These are phyloP conservation scores for Acronicta aceris DNA, from an alignment of 2,888 invertebrate species.

Conservation along the genomic window DNA sequence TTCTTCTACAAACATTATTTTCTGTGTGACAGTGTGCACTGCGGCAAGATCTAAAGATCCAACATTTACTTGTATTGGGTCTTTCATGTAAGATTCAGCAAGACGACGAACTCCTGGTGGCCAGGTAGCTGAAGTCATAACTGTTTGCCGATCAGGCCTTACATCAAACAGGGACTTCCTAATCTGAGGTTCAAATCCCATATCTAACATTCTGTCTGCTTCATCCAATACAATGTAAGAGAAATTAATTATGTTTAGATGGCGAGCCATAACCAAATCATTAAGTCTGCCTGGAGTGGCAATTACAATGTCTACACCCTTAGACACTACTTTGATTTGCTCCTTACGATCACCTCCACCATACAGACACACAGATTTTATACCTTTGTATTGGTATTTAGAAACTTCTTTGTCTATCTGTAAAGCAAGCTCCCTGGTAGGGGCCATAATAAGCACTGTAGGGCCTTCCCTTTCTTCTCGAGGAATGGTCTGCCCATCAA, in stretches of 20 bases:
- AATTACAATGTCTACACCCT: slow-evolving; percentile 98
- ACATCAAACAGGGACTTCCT: slow-evolving; percentile 94
- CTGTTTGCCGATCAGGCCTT: slow-evolving; percentile 97
- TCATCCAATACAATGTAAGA: slow-evolving; percentile 98
- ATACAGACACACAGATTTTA: slow-evolving; percentile 96
- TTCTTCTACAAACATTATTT: slow-evolving; percentile 93
- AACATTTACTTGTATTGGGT: slow-evolving; percentile 97
- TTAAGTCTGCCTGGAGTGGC: slow-evolving; percentile 98
- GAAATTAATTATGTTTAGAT: slow-evolving; percentile 93
- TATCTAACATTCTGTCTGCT: slow-evolving; percentile 96
- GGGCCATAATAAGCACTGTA: slow-evolving; percentile 96
- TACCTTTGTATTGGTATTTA: slow-evolving; percentile 96
- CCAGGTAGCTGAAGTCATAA: slow-evolving; percentile 99
- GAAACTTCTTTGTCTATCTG: slow-evolving; percentile 97
- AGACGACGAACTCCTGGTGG: slow-evolving; percentile 95
- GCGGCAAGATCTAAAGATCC: slow-evolving; percentile 97
- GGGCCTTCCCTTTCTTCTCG: slow-evolving; percentile 93
- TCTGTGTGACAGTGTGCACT: slow-evolving; percentile 95
- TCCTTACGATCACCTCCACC: slow-evolving; percentile 95
- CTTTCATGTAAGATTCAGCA: slow-evolving; percentile 95
- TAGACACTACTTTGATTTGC: slow-evolving; percentile 92
- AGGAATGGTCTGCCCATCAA: slow-evolving; percentile 94
- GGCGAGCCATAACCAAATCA: slow-evolving; percentile 93
- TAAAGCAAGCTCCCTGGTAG: slow-evolving; percentile 97
- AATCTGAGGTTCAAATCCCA: slow-evolving; percentile 97